Evolutionary conservation across 2,888 invertebrate species (phyloP), one percentile per base, ranked within the genome.

Genomic region (Ceramica pisi): DNA sequence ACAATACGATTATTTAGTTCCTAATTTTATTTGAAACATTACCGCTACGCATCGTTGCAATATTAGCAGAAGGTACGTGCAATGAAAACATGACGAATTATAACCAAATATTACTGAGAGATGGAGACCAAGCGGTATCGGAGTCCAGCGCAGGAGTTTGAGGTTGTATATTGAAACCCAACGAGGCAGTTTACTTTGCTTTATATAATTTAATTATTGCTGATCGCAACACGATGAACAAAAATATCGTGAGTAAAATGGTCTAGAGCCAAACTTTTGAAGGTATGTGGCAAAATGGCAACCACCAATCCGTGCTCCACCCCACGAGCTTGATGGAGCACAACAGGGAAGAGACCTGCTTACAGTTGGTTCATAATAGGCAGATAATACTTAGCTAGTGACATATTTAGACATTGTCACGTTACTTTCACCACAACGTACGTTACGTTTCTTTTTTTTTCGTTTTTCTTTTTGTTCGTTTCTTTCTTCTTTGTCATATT

Each of bases 11-110:
- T 38, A 53, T 2, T 12, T 12, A 50, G 44, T 38, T 63, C 35
- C n/a, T 74, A 21, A 56, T 46, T 62, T 50, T 63, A 74, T 75
- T 75, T 80, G 44, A 44, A 80, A 44, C 65, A 63, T 46, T 63
- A 74, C 75, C 44, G 64, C 12, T 51, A n/a, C 48, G 53, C 44
- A 12, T 63, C 56, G 26, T 6, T 46, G 26, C 21, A 7, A 19
- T 14, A 57, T 44, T 21, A 50, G 19, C 4, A 31, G 41, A 19
- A 21, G 31, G 64, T n/a, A 31, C 21, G 51, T 67, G 26, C 48
- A 19, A 56, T 56, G 46, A 31, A 56, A 48, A 70, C 26, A 48
- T 56, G 55, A 48, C 55, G 14, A 55, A 69, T 71, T 57, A 38
- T 48, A 57, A 23, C 21, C n/a, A 62, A 62, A 51, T 62, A 21